Evolutionary conservation across 2,888 invertebrate species (phyloP).

Genomic region (Caenorhabditis uteleia): DNA sequence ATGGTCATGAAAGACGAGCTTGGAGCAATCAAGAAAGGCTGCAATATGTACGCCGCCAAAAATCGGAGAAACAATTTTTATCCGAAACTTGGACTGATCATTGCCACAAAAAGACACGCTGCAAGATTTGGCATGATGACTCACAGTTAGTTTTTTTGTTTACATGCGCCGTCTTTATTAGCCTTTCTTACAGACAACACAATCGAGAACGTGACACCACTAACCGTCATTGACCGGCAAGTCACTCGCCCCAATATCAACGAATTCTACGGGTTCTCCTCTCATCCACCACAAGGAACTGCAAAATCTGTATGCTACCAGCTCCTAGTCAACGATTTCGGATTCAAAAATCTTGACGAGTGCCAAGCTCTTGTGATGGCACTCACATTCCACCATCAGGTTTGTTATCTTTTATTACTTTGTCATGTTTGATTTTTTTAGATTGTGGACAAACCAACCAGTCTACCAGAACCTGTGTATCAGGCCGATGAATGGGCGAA

Average conservation of each 20-base stretch:
- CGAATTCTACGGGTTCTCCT: slow-evolving; percentile 54
- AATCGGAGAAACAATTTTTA: slow-evolving; percentile 15
- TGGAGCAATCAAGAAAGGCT: slow-evolving; percentile 23
- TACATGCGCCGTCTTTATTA: no score
- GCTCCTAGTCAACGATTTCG: slow-evolving; percentile 46
- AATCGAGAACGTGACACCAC: slow-evolving; percentile 43
- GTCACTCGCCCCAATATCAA: slow-evolving; percentile 44
- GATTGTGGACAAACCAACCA: slow-evolving; percentile 31
- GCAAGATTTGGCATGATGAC: slow-evolving; percentile 28
- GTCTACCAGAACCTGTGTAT: slow-evolving; percentile 59
- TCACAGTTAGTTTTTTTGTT: neutral
- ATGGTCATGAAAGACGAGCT: slow-evolving; percentile 39
- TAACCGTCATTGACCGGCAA: slow-evolving; percentile 46
- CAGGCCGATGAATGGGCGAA: slow-evolving; percentile 63
- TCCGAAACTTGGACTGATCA: slow-evolving; percentile 49
- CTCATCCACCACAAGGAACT: slow-evolving; percentile 44
- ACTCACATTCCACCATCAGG: slow-evolving; percentile 42
- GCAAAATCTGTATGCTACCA: slow-evolving; percentile 52
- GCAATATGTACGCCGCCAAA: slow-evolving; percentile 8
- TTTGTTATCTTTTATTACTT: neutral
- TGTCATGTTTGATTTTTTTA: slow-evolving; percentile 5
- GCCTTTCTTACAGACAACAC: no score
- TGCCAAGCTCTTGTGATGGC: slow-evolving; percentile 42
- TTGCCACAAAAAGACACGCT: slow-evolving; percentile 59
- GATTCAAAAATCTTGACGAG: slow-evolving; percentile 37